Base-by-base conservation (phyloP, 2,797 vertebrate genomes). In the Sebastes vulpes region DNA sequence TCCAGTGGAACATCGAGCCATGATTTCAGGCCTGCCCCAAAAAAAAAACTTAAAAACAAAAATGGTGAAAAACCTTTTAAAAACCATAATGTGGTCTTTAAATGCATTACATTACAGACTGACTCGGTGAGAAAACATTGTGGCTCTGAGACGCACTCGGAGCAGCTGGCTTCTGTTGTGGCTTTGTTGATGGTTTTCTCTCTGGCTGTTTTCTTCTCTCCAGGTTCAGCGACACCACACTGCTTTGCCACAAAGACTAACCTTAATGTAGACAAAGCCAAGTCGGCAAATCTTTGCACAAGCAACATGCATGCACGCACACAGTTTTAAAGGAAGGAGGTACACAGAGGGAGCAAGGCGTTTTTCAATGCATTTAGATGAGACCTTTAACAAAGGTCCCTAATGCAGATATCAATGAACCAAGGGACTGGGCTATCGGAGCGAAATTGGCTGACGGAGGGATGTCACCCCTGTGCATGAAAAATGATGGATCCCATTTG, bases 281-380 rank as follows among this genome's bases (percentile, higher is more conserved):
- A 94, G 93, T 95, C 94, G 74, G 94, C 95, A 96, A 91, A 95
- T 95, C 94, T 94, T 87, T 82, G 90, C 89, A 82, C 74, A 87
- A 89, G 92, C 91, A 87, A 78, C 88, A 84, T 53, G 85, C 82
- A 78, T 81, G 83, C 87, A 78, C 68, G 66, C 86, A 82, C 91
- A 87, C 87, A 82, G 91, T 79, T 67, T 79, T 65, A 92, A 86
- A 89, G 89, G 90, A 86, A 82, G 90, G 92, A 92, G 85, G 82
- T 90, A 87, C 89, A 90, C 89, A 89, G 91, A 85, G 87, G 92
- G 94, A 94, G 93, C 73, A 91, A 84, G 88, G 90, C 89, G 82
- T 94, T 96, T 96, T 96, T 96, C 96, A 96, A 96, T 97, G 96
- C 95, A 97, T 97, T 96, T 97, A 96, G 95, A 97, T 97, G 95